Evolutionary conservation across 2,113 vertebrate species (phyloP).

Genomic region (Panthera leo): DNA sequence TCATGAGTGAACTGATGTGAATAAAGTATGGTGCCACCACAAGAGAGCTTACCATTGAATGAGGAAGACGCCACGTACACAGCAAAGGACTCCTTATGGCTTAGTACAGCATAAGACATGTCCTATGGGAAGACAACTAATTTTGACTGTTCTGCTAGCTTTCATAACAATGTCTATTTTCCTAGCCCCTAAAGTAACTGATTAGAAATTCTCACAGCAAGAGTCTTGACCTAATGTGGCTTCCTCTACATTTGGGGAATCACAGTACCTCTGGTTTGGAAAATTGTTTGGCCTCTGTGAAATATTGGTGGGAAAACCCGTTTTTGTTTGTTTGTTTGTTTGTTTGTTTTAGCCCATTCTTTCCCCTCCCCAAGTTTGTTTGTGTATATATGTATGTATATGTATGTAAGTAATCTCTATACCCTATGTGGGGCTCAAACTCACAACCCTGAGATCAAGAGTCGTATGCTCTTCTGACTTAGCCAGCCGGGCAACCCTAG

Average conservation of each 20-base stretch:
- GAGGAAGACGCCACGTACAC: fast-evolving
- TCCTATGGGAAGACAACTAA: not conserved
- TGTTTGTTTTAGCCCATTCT: not conserved
- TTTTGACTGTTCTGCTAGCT: not conserved
- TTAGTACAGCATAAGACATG: not conserved
- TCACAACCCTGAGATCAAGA: not conserved
- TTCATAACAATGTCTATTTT: not conserved
- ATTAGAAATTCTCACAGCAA: not conserved
- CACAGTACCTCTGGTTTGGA: not conserved
- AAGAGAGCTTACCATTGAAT: not conserved
- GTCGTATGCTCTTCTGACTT: not conserved
- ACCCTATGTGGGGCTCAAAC: not conserved
- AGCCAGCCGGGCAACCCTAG: not conserved
- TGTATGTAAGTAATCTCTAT: not conserved
- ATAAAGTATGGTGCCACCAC: not conserved
- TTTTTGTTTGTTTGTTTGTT: not conserved
- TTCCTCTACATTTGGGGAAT: not conserved
- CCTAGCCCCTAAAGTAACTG: conserved; percentile 16
- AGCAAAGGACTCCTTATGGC: not conserved
- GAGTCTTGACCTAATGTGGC: not conserved
- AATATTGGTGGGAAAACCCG: not conserved
- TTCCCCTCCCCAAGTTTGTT: not conserved
- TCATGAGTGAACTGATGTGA: not conserved
- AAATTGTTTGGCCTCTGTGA: not conserved
- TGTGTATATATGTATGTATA: too few relatives aligned